Evolutionary conservation across 2,797 vertebrate genomes (phyloP).

Genomic region (Gymnothorax javanicus): DNA sequence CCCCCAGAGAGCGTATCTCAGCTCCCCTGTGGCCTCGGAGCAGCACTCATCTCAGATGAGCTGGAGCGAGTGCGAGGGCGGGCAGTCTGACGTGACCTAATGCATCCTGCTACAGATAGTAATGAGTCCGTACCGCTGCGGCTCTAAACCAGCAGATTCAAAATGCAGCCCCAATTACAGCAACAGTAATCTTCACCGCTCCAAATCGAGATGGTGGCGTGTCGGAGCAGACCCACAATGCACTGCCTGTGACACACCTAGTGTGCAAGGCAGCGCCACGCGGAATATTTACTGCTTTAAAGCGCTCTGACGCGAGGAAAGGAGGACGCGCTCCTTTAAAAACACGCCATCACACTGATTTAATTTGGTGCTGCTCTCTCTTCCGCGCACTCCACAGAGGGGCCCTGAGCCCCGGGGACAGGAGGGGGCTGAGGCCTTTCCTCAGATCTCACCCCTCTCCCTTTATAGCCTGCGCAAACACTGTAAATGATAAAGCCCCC

Average conservation of each 20-base stretch:
- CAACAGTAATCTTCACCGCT: not conserved
- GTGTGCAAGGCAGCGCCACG: no score
- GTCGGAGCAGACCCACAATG: not conserved
- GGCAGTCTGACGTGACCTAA: not conserved
- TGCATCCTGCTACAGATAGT: not conserved
- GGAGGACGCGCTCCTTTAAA: not conserved
- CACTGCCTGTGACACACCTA: no score
- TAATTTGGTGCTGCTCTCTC: not conserved
- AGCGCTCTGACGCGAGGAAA: not conserved
- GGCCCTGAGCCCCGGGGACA: not conserved
- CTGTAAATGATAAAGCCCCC: not conserved
- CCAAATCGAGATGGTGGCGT: not conserved
- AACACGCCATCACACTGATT: not conserved
- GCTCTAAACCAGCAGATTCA: not conserved
- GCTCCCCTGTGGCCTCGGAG: not conserved
- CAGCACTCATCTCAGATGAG: not conserved
- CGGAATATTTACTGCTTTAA: no score
- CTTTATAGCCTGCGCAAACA: not conserved
- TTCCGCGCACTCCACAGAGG: not conserved
- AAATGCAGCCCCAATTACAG: not conserved
- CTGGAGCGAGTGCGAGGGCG: not conserved
- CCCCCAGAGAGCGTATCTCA: not conserved
- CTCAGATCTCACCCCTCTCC: not conserved
- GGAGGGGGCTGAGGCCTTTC: not conserved
- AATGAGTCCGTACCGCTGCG: not conserved